phyloP scores from a whole-genome alignment of 1,140 invertebrate genomes.

The Thaumatotibia leucotreta region DNA sequence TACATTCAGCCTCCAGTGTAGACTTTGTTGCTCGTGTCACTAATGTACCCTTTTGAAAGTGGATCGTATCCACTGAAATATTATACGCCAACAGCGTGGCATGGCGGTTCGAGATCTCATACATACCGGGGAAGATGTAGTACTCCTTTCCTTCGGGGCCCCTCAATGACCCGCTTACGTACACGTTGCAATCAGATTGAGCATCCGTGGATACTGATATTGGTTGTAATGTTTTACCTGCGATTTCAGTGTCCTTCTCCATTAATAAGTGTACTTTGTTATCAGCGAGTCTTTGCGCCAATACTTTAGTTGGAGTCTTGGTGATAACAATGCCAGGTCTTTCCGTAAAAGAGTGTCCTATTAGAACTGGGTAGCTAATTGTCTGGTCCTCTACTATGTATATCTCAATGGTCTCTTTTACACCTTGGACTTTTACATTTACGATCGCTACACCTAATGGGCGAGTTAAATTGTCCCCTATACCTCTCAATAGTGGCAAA shows the following conservation, averaged over 20 bases:
- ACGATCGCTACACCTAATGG: constrained; percentile 24
- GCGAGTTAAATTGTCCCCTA: constrained; percentile 19
- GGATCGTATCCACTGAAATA: neutral
- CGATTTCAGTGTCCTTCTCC: neutral
- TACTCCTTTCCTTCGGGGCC: constrained; percentile 12
- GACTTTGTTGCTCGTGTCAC: neutral
- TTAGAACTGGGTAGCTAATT: constrained; percentile 23
- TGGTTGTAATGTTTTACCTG: constrained; percentile 12
- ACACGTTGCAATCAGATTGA: neutral
- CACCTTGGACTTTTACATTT: constrained; percentile 25
- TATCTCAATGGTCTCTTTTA: constrained; percentile 25
- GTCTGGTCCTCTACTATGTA: constrained; percentile 34
- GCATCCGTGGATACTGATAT: constrained; percentile 13
- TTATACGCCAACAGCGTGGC: neutral
- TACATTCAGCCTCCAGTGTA: no score
- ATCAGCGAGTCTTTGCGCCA: constrained; percentile 18
- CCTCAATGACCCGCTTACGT: constrained; percentile 1
- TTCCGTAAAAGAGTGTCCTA: constrained; percentile 41
- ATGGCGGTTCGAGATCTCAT: neutral
- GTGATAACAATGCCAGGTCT: constrained; percentile 30
- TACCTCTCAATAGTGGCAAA: constrained; percentile 25
- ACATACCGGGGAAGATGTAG: constrained; percentile 5
- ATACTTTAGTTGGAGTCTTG: constrained; percentile 26
- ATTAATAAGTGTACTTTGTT: constrained; percentile 14
- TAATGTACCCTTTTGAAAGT: neutral